Evolutionary conservation across 2,888 invertebrate genomes (phyloP).

Genomic region (Hofmannophila pseudospretella): DNA sequence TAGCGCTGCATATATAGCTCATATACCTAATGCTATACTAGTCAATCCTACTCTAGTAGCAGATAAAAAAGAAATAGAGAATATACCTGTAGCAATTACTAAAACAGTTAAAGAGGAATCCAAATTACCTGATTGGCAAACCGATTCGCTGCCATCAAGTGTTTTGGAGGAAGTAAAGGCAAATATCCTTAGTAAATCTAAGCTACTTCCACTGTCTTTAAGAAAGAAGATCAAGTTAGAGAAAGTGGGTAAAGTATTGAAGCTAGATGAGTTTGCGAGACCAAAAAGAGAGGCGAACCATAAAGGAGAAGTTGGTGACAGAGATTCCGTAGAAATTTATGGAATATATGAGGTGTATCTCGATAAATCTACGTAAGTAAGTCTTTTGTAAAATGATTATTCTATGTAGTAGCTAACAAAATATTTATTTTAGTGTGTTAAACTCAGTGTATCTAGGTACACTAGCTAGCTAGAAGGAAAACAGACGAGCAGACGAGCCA

Average conservation of each 20-base stretch:
- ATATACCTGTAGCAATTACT: constrained; percentile 2
- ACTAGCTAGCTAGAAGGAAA: too few species aligned
- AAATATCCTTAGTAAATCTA: constrained; percentile 39
- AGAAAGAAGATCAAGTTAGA: constrained; percentile 53
- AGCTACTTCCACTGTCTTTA: constrained; percentile 36
- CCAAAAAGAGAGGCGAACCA: constrained; percentile 35
- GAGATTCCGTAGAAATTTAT: background rate
- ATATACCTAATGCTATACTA: constrained; percentile 21
- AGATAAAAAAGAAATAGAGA: constrained; percentile 17
- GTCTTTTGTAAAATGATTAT: too few species aligned
- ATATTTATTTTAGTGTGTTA: too few species aligned
- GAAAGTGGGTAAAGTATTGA: constrained; percentile 48
- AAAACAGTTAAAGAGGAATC: constrained; percentile 10
- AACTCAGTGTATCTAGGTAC: too few species aligned
- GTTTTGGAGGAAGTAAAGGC: constrained; percentile 54
- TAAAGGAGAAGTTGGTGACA: constrained; percentile 26
- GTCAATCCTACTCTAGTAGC: constrained; percentile 24
- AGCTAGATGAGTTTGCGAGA: constrained; percentile 42
- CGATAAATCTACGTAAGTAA: constrained; percentile 55
- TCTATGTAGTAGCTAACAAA: too few species aligned
- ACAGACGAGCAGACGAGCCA: too few species aligned
- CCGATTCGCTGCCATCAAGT: constrained; percentile 38
- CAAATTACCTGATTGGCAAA: constrained; percentile 45
- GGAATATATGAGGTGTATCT: constrained; percentile 41
- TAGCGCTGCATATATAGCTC: constrained; percentile 16